phyloP scores from a whole-genome alignment of 1,140 invertebrate species.

The Reticulitermes speratus region DNA sequence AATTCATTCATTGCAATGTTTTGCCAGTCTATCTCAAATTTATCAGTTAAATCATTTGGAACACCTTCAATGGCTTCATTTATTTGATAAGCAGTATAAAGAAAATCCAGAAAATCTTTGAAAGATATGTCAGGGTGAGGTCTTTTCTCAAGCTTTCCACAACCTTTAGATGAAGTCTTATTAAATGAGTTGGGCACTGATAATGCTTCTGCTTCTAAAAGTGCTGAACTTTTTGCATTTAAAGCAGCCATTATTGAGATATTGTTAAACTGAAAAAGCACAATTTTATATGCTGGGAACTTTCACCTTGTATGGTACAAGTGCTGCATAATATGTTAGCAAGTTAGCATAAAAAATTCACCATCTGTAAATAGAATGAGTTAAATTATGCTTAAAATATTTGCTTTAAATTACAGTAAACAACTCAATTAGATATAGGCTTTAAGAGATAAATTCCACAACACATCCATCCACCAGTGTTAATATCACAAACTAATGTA shows the following conservation, averaged over 20 bases:
- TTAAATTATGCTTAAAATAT: neutral
- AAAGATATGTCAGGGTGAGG: slow-evolving; percentile 57
- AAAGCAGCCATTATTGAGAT: neutral
- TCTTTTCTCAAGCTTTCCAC: slow-evolving; percentile 41
- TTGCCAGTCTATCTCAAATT: slow-evolving; percentile 6
- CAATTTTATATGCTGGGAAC: neutral
- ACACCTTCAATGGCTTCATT: slow-evolving; percentile 35
- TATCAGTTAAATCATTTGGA: neutral
- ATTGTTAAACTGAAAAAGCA: neutral
- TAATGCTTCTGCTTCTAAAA: neutral
- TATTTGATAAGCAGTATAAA: slow-evolving; percentile 68
- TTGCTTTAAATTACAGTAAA: no score
- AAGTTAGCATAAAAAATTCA: neutral
- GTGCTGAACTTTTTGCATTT: neutral
- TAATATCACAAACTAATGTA: neutral
- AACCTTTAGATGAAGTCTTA: neutral
- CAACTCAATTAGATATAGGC: no score
- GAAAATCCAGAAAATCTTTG: slow-evolving; percentile 69
- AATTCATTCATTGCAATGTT: slow-evolving; percentile 9
- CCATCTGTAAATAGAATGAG: neutral
- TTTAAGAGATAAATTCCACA: no score
- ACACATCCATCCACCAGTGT: no score
- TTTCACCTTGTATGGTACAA: no score
- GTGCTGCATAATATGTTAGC: neutral
- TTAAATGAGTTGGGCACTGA: neutral